phyloP scores from a whole-genome alignment of 2,113 vertebrate genomes.

The Lota lota region DNA sequence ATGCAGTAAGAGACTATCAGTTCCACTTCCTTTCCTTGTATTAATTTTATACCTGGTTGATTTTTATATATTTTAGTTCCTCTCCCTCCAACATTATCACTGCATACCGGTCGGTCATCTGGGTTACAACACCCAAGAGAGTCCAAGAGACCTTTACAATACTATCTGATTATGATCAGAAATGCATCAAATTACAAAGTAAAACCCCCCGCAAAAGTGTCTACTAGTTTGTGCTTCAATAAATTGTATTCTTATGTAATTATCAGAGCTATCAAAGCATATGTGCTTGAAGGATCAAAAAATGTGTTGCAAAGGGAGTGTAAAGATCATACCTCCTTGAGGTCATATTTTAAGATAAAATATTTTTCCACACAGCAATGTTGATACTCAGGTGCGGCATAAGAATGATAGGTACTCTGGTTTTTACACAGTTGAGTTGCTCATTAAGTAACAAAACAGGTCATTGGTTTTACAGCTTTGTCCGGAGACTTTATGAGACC shows the following conservation, averaged over 20 bases:
- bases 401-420: slow-evolving; percentile 44
- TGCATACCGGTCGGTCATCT: slow-evolving; percentile 65
- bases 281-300: no score
- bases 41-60: slow-evolving; percentile 74
- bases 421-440: slow-evolving; percentile 66
- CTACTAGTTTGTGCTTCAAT: no score
- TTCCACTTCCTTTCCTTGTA: slow-evolving; percentile 73
- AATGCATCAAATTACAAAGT: no score
- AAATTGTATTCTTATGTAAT: no score
- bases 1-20: slow-evolving; percentile 72
- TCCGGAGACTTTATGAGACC: slow-evolving; percentile 74
- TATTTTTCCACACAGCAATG: slow-evolving; percentile 32
- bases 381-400: slow-evolving; percentile 42
- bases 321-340: background rate
- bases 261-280: no score
- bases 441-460: slow-evolving; percentile 78
- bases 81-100: slow-evolving; percentile 64
- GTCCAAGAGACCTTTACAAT: slow-evolving; percentile 48
- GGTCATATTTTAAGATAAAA: background rate
- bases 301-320: background rate
- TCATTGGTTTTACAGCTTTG: slow-evolving; percentile 78
- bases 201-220: no score
- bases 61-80: slow-evolving; percentile 64
- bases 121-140: slow-evolving; percentile 62
- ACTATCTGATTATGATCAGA: no score